Percentiles rank a stretch among this genome's conserved stretches.
phyloP scores from a whole-genome alignment of 2,888 invertebrate genomes.

The Rhamnusium bicolor region DNA sequence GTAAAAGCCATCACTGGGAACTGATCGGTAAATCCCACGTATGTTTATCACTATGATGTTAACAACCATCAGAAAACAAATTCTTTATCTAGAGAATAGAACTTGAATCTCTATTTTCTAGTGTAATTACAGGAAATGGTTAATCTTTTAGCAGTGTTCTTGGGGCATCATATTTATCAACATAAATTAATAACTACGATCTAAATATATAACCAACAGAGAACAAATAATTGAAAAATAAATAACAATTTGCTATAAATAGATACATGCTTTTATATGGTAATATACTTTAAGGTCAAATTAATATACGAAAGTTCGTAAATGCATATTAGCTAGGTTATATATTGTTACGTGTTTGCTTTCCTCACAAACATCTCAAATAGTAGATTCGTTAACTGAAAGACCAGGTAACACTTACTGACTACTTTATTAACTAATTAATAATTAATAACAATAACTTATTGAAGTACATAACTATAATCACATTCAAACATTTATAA shows the following conservation, averaged over 20 bases:
- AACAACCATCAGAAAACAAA: too few species aligned
- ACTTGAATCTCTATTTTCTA: constrained; percentile 3
- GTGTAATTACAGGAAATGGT: constrained; percentile 11
- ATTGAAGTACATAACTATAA: too few species aligned
- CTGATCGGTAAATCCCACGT: too few species aligned
- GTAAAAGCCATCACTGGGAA: too few species aligned
- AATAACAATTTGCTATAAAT: constrained; percentile 48
- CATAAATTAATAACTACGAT: constrained; percentile 39
- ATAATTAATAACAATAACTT: too few species aligned
- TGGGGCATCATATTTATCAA: constrained; percentile 27
- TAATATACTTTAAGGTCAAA: constrained; percentile 59
- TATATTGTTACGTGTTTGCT: too few species aligned
- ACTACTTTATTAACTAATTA: too few species aligned
- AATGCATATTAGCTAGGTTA: not conserved
- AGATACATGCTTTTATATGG: constrained; percentile 47
- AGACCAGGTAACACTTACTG: too few species aligned
- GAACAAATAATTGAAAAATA: constrained; percentile 39
- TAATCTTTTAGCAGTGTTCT: constrained; percentile 4
- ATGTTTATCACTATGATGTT: too few species aligned
- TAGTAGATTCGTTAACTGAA: too few species aligned
- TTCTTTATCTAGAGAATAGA: not conserved
- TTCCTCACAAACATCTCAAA: too few species aligned
- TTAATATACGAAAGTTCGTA: constrained; percentile 48
- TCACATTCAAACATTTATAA: too few species aligned
- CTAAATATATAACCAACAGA: constrained; percentile 46